Conservation (phyloP, 2,888 invertebrate genomes). For the Hypercompe scribonia region DNA sequence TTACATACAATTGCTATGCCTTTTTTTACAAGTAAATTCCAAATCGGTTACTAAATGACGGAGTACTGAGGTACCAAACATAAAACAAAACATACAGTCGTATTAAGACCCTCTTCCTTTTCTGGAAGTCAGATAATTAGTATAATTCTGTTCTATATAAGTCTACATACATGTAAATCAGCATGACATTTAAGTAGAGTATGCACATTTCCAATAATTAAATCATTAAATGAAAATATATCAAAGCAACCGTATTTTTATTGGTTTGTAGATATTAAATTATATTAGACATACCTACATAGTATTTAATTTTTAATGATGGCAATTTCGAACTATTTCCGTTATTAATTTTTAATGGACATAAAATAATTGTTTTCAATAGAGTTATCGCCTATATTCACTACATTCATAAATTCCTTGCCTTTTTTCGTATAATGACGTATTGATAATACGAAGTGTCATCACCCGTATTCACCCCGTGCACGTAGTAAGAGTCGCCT, state of each 20-base stretch:
- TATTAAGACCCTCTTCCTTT: background rate
- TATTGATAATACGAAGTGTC: too few relatives aligned
- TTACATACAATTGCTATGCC: too few relatives aligned
- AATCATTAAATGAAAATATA: background rate
- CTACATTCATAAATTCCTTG: conserved; percentile 2
- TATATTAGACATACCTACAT: background rate
- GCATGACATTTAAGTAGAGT: background rate
- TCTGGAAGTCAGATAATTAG: background rate
- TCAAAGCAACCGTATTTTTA: background rate
- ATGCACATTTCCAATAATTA: background rate
- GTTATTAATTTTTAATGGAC: background rate
- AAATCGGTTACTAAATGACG: too few relatives aligned
- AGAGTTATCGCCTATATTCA: conserved; percentile 33
- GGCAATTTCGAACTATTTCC: background rate
- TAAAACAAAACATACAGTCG: background rate
- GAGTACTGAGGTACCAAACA: background rate
- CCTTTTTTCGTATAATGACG: background rate
- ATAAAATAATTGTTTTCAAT: background rate
- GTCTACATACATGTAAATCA: background rate
- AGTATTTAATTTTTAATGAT: background rate
- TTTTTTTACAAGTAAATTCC: too few relatives aligned
- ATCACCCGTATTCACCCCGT: too few relatives aligned
- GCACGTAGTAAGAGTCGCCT: too few relatives aligned
- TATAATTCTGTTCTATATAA: background rate
- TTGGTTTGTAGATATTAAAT: background rate